A percentile compares a stretch with the other conserved stretches of the same genome.
Evolutionary conservation across 1,140 invertebrate genomes (phyloP).

Genomic region (Batillaria attramentaria): DNA sequence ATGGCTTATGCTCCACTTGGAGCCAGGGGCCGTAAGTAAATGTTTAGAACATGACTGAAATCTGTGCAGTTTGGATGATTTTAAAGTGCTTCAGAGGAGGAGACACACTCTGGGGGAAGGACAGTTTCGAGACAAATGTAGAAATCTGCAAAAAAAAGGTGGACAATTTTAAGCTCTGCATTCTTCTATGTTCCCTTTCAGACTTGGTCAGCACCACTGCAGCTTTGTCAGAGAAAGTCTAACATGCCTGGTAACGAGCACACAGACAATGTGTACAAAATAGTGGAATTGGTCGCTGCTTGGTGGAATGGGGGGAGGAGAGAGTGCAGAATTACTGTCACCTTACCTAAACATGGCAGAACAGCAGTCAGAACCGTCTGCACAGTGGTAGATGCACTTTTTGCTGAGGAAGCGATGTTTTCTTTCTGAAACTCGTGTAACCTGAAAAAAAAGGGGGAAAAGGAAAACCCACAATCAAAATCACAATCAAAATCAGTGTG

Average conservation of each 20-base stretch:
- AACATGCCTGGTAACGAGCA: no score
- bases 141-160: neutral
- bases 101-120: no score
- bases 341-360: constrained; percentile 24
- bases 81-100: no score
- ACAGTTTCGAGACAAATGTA: no score
- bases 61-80: no score
- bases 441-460: neutral
- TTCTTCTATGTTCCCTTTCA: neutral
- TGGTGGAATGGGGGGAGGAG: no score
- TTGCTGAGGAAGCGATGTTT: neutral
- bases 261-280: no score
- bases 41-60: no score
- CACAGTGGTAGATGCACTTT: neutral
- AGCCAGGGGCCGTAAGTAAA: no score
- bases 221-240: no score
- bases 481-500: neutral
- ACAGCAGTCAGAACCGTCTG: constrained; percentile 24
- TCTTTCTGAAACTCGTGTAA: constrained; percentile 15
- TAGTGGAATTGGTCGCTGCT: no score
- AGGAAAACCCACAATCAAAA: neutral
- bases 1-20: no score
- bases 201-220: neutral
- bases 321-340: neutral
- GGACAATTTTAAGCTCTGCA: neutral